Conservation (phyloP, 1,140 invertebrate species). For the Coenobita brevimanus region DNA sequence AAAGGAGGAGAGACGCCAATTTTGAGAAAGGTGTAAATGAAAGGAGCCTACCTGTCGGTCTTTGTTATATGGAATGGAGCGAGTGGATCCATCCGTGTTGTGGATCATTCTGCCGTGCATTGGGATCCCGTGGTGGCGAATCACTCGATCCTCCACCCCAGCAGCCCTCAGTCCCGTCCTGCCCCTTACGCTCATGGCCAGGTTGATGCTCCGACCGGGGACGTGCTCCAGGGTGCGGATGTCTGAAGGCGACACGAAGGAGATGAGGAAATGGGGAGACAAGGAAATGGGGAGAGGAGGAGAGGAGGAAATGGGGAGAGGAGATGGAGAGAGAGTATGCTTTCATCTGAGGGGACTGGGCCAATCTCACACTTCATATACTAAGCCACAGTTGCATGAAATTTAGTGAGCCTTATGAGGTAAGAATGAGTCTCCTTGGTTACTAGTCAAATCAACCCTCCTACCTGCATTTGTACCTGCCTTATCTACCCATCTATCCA, state of each 20-base stretch:
- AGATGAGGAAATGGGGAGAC: too few relatives aligned
- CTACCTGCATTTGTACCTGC: too few relatives aligned
- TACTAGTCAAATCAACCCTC: conserved; percentile 23
- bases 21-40: neutral
- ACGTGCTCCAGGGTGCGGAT: conserved; percentile 77
- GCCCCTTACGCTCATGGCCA: conserved; percentile 91
- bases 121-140: conserved; percentile 86
- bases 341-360: too few relatives aligned
- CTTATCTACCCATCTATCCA: too few relatives aligned
- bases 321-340: too few relatives aligned
- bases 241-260: too few relatives aligned
- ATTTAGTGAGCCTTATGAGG: too few relatives aligned
- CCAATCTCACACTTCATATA: too few relatives aligned
- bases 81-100: conserved; percentile 80
- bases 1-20: conserved; percentile 42
- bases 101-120: conserved; percentile 96
- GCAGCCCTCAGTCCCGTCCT: conserved; percentile 85
- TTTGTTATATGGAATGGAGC: conserved; percentile 84
- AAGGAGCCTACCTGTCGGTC: conserved; percentile 78
- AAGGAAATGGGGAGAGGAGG: too few relatives aligned
- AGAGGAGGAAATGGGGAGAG: too few relatives aligned
- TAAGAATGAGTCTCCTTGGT: too few relatives aligned
- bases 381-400: too few relatives aligned
- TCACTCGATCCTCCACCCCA: conserved; percentile 85
- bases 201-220: conserved; percentile 91